Base-by-base conservation (phyloP, 2,888 invertebrate species). In the Tanypteryx hageni region DNA sequence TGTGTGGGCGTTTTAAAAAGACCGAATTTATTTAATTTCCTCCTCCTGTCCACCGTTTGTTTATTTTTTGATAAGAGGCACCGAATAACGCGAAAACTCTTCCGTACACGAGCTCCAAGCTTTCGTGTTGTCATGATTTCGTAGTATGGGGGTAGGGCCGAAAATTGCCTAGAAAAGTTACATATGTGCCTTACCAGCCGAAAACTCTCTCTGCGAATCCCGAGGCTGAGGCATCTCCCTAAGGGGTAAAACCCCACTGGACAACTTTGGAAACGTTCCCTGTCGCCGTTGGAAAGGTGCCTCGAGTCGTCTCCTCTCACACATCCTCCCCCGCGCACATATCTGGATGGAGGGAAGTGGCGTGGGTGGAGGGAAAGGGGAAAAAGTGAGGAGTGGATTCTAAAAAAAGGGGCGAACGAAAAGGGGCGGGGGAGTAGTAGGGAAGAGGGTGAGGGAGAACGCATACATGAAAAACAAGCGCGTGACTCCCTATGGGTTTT, bases 351-450 rank as follows among this genome's bases (percentile, higher is more conserved):
- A 5, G 44, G 1, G 44, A 44, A 44, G 44, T 10, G 68, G 68
- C 68, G 68, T 76, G 76, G 22, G 76, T 76, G 76, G 76, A 9
- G 13, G n/a, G n/a, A 8, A 10, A n/a, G 76, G 44, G 5, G 44
- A 44, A 44, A 44, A 44, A 44, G 44, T 44, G 44, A n/a, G 44
- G 44, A 44, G 44, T 1, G 44, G 44, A 44, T 44, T 76, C 76
- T 76, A 27, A 76, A 76, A 76, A 76, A 76, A 76, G 68, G 68
- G 68, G 64, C 64, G 64, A 64, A 64, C 64, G 64, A 64, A 64
- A 64, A 14, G 16, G 64, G 64, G 16, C 10, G 64, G 64, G 14
- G 27, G 76, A 76, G 1, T 44, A 44, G 5, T 13, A 14, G n/a
- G 64, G 16, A n/a, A n/a, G 16, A 16, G 64, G 10, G n/a, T 7